Evolutionary conservation across 2,113 vertebrate genomes (phyloP), one percentile per base, ranked within the genome.

Genomic region (Romanogobio albipinnatus): DNA sequence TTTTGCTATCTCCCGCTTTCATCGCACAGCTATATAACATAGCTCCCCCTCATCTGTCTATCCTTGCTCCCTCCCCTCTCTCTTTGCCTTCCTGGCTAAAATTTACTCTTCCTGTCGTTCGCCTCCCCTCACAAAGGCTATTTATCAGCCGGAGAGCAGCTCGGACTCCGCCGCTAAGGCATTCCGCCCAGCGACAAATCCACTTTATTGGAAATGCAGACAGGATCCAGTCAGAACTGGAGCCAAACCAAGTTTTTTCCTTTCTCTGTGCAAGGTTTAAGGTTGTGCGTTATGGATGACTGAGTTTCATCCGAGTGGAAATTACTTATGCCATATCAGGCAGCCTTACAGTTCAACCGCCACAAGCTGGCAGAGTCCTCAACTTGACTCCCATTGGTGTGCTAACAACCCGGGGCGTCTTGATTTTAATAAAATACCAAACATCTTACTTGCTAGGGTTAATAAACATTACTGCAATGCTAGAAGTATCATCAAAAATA

Each of bases 261-360:
- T 15, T 71, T 73, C 51, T 68, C 17, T 51, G 86, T 83, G 85
- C 86, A 80, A 85, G 88, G 88, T 86, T 87, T 86, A 88, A 74
- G 87, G 81, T 85, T 70, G 62, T 85, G 77, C 80, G 71, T 89
- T 81, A 89, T 24, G 84, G 87, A 87, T 88, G 77, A 84, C 86
- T 68, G 51, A 84, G 86, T 64, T 86, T 84, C 87, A 90, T 87
- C 87, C 61, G 83, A 87, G 86, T 85, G 84, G 86, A 90, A 90
- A 90, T 87, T 84, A 86, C 88, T 83, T 84, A 87, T 85, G 74
- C 84, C 85, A 88, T 79, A 85, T 86, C 62, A 89, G 78, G 73
- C 84, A 78, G 70, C 73, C 83, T 79, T 26, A 11, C 76, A 47
- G 89, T 81, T 74, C 14, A 81, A 81, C 82, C 73, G 58, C 68